These are phyloP conservation scores for Mesoclemmys tuberculata DNA, from an alignment of 2,113 vertebrate species.

Conservation along the genomic window DNA sequence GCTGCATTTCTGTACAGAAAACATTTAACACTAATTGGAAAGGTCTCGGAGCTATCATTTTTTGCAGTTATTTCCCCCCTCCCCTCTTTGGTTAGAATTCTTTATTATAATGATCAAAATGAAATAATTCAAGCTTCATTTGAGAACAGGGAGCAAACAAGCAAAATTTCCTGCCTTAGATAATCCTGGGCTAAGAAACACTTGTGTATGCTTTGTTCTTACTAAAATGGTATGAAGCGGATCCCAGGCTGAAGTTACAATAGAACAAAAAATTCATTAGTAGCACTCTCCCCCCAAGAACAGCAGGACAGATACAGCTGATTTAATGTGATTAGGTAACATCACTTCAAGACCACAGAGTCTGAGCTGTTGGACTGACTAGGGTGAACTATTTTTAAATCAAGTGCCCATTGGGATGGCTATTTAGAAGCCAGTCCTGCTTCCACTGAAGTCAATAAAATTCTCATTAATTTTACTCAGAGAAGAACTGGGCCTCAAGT, in stretches of 20 bases:
- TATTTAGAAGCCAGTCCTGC: neutral
- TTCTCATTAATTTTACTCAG: slow-evolving; percentile 33
- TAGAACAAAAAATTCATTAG: neutral
- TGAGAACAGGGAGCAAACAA: neutral
- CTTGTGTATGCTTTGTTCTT: neutral
- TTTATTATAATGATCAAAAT: neutral
- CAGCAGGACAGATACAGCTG: neutral
- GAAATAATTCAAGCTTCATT: neutral
- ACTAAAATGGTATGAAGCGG: neutral
- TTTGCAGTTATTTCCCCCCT: neutral
- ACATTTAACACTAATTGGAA: neutral
- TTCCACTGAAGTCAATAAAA: slow-evolving; percentile 9
- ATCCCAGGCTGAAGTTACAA: neutral
- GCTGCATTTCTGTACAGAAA: neutral
- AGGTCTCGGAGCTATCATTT: neutral
- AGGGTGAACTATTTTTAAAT: slow-evolving; percentile 19
- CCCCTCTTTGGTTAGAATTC: neutral
- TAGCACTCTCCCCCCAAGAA: neutral
- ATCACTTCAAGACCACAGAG: neutral
- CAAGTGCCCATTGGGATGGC: neutral
- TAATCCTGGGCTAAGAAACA: neutral
- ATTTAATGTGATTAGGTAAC: neutral
- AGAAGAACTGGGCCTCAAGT: neutral
- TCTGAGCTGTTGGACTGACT: neutral
- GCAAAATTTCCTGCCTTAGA: neutral